These are phyloP conservation scores for Tanypteryx hageni DNA, from an alignment of 2,888 invertebrate genomes.

Conservation along the genomic window DNA sequence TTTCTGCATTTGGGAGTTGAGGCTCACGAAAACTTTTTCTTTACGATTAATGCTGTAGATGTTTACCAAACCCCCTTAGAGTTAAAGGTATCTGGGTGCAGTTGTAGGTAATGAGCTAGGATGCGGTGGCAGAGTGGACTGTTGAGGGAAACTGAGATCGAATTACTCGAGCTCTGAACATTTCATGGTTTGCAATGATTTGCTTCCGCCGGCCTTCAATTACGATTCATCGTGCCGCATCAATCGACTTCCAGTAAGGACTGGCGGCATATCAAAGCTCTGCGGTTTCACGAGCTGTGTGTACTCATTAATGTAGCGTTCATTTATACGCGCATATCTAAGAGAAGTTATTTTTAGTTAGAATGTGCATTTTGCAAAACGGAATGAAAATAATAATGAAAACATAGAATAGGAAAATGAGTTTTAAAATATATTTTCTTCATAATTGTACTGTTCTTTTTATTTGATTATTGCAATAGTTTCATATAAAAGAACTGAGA, in stretches of 20 bases:
- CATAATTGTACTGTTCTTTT: background rate
- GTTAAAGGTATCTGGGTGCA: background rate
- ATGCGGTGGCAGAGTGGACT: background rate
- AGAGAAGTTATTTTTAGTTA: slow-evolving; percentile 4
- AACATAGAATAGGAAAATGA: background rate
- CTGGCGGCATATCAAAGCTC: slow-evolving; percentile 41
- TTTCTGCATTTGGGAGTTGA: no score
- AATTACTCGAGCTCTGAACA: slow-evolving; percentile 37
- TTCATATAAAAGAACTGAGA: no score
- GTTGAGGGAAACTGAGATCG: slow-evolving; percentile 17
- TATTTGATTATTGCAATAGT: no score
- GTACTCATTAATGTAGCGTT: slow-evolving; percentile 22
- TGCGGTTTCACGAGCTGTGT: background rate
- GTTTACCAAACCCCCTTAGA: background rate
- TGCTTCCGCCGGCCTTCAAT: slow-evolving; percentile 44
- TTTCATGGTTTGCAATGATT: slow-evolving; percentile 49
- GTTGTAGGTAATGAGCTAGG: background rate
- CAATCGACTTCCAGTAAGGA: slow-evolving; percentile 9
- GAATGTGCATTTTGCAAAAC: background rate
- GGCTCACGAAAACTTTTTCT: no score
- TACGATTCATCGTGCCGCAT: slow-evolving; percentile 48
- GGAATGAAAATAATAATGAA: background rate
- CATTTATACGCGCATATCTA: background rate
- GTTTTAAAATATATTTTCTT: background rate
- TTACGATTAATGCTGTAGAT: background rate